Base-by-base conservation (phyloP, 2,797 vertebrate species). In the Arctocebus calabarensis region DNA sequence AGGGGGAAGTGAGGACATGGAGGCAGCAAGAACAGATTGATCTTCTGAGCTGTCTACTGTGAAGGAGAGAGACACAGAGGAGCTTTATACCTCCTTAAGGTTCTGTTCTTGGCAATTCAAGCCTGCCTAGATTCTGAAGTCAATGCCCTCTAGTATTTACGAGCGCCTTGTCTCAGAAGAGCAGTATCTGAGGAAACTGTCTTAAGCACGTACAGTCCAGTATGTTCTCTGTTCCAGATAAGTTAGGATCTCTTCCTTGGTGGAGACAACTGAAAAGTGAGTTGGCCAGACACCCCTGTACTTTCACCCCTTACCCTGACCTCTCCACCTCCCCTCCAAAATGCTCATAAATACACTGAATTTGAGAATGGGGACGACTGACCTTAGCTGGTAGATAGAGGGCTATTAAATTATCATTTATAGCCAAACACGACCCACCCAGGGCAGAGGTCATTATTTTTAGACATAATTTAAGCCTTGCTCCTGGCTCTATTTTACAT, bases 221-320 rank as follows among this genome's bases (percentile, higher is more conserved):
- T 45, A 84, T n/a, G 11, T 81, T 94, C 88, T 94, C 37, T 92
- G 23, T 71, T 94, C 77, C 52, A 75, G 75, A 77, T 92, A 78
- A 19, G 82, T 87, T 96, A n/a, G 88, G 52, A 84, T 89, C 48
- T 61, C 62, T 68, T 92, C 75, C 92, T 83, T 25, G 57, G 29
- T 52, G 55, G 92, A 89, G 86, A 84, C 96, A 94, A 86, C 95
- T 87, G 64, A 92, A 82, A 92, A 92, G 66, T 9, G 27, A 90
- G 55, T 52, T 94, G 92, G 55, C 92, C 55, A 70, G 83, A 90
- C 43, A 57, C 3, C 34, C 84, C 34, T 86, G 68, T 55, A 12
- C 91, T 81, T 85, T 75, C 32, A 52, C 8, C 20, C 32, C 64
- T 91, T 68, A 62, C 37, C 34, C 70, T 90, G 55, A 86, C 70